A percentile compares a stretch with the other conserved stretches of the same genome.
Evolutionary conservation across 2,888 invertebrate species (phyloP).

Genomic region (Agrenia bidenticulata): DNA sequence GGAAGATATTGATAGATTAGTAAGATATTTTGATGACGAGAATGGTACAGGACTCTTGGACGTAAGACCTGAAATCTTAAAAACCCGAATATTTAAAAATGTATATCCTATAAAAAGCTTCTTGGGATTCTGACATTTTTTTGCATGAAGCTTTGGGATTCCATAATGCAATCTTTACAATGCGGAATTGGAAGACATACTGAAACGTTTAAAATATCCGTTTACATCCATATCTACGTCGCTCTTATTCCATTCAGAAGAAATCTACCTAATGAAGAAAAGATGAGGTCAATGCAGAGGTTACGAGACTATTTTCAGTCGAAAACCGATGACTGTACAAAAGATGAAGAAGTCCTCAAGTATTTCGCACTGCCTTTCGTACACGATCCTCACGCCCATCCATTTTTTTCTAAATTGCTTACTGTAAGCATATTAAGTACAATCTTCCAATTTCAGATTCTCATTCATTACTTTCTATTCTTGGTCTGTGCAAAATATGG

Average conservation of each 20-base stretch:
- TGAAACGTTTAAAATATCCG: not conserved
- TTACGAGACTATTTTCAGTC: constrained; percentile 46
- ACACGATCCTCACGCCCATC: constrained; percentile 43
- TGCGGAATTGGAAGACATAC: constrained; percentile 1
- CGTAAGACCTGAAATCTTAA: constrained; percentile 17
- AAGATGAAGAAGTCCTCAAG: constrained; percentile 47
- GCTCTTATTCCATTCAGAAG: constrained; percentile 45
- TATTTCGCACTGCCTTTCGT: constrained; percentile 51
- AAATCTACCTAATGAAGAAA: constrained; percentile 32
- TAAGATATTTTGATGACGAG: constrained; percentile 49
- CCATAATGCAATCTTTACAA: not conserved
- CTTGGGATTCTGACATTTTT: not conserved
- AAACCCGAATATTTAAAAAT: too few species aligned
- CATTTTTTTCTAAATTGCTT: constrained; percentile 45
- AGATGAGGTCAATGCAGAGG: constrained; percentile 31
- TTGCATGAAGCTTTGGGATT: not conserved
- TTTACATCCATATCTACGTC: constrained; percentile 34
- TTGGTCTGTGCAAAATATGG: too few species aligned
- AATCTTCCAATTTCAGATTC: not conserved
- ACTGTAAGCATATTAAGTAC: constrained; percentile 21
- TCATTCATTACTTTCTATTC: not conserved
- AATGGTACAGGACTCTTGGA: constrained; percentile 42
- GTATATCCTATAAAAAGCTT: not conserved
- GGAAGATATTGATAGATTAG: constrained; percentile 42
- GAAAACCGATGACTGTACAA: constrained; percentile 43